phyloP scores from a whole-genome alignment of 1,140 invertebrate genomes.

The Portunus trituberculatus region DNA sequence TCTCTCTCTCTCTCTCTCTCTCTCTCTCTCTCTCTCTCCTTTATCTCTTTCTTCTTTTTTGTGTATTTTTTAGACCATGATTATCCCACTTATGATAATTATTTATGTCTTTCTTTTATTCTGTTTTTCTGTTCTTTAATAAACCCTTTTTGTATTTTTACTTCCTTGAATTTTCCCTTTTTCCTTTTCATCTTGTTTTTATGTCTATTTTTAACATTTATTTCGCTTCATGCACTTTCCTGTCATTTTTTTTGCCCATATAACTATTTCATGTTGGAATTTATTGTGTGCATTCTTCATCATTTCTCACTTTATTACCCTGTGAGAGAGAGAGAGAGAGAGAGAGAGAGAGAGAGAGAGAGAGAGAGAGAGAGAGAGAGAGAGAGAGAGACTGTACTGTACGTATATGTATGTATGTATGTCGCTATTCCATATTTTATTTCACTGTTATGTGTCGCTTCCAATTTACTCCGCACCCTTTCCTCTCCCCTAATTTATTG shows the following conservation, averaged over 20 bases:
- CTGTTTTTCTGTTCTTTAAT: not conserved
- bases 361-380: too few relatives aligned
- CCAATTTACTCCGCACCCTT: not conserved
- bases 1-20: not conserved
- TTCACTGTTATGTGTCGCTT: not conserved
- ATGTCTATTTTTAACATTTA: too few relatives aligned
- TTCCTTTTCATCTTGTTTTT: not conserved
- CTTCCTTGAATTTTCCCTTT: not conserved
- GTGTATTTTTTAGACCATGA: too few relatives aligned
- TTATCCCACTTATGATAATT: not conserved
- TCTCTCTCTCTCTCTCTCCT: not conserved
- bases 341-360: too few relatives aligned
- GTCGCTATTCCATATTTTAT: conserved; percentile 13
- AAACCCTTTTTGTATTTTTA: not conserved
- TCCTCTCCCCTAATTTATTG: conserved; percentile 31
- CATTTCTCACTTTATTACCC: not conserved
- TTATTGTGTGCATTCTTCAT: not conserved
- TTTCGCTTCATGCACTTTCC: not conserved
- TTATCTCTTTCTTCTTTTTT: not conserved
- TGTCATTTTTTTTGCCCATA: not conserved
- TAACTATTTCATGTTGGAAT: not conserved
- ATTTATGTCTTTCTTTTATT: not conserved
- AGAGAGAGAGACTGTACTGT: too few relatives aligned
- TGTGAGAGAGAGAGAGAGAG: not conserved
- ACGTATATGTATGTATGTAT: too few relatives aligned